Evolutionary conservation across 2,113 vertebrate genomes (phyloP), one percentile per base, ranked within the genome.

Genomic region (Spea multiplicata): DNA sequence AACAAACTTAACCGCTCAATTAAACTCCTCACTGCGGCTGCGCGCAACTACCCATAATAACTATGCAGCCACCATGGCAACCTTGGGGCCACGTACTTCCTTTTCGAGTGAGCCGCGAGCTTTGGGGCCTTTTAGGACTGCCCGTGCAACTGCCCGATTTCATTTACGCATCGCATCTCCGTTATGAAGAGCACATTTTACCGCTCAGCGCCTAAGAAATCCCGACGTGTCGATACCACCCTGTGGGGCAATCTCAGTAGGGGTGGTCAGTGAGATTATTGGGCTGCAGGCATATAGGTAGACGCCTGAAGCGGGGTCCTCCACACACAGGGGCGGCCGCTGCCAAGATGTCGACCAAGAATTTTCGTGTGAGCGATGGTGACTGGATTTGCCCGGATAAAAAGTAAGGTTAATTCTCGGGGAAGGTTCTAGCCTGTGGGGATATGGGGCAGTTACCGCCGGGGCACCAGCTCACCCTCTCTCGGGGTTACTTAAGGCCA

Each of bases 341-440:
- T 12, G 70, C 55, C 57, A 90, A 91, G 81, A 97, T 97, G 95
- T 96, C 96, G 80, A 94, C 93, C 13, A 98, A 99, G 92, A 98
- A 96, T 93, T 99, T 99, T 88, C 94, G 97, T 82, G 96, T 99
- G 10, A 99, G 97, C 88, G 97, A 98, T 82, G 96, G 97, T 1
- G 97, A 99, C 87, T 99, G 97, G 97, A 96, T 99, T 83, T 99
- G 97, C 82, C 95, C 96, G 0, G 97, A 99, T 89, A 98, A 99
- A 87, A 99, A 99, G 96, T 98, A 92, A 94, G 95, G 47, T 3
- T 9, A 17, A 66, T 2, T 5, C 5, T 6, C 5, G 52, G 14
- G 8, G n/a, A 30, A 30, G 6, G 14, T 1, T 59, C 0, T 9
- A 4, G 6, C 0, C 6, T 7, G 44, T 3, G n/a, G 8, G 1